Evolutionary conservation across 2,797 vertebrate genomes (phyloP).

Genomic region (Cynopterus sphinx): DNA sequence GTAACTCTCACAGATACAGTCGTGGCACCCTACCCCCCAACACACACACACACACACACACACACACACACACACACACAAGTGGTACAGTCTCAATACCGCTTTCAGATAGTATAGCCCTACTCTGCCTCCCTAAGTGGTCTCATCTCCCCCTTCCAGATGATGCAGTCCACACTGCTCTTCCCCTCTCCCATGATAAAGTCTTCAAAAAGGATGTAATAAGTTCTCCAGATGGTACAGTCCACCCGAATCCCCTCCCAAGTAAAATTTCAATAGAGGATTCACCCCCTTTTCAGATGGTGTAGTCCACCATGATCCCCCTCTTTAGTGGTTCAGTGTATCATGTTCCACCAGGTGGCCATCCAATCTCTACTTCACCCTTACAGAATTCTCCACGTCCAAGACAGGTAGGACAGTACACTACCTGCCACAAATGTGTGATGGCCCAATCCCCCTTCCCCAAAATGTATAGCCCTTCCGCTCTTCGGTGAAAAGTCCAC

Average conservation of each 20-base stretch:
- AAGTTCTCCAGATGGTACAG: background rate
- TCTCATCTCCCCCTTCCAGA: background rate
- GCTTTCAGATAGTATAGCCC: background rate
- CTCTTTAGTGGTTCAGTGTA: background rate
- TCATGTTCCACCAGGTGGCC: fast-evolving
- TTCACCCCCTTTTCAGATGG: background rate
- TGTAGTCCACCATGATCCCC: background rate
- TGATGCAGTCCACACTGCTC: too few species aligned
- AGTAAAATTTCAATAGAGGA: background rate
- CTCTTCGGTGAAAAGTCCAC: background rate
- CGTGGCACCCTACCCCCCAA: fast-evolving
- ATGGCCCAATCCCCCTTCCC: background rate
- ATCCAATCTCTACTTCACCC: background rate
- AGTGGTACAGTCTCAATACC: background rate
- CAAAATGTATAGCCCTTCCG: background rate
- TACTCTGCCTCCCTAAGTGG: background rate
- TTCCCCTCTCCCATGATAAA: background rate
- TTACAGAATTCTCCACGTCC: background rate
- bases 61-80: too few species aligned
- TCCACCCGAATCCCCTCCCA: fast-evolving
- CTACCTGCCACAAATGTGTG: background rate
- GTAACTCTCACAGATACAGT: background rate
- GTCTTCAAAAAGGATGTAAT: background rate
- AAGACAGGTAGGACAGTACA: background rate
- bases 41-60: too few species aligned